A percentile compares a stretch with the other conserved stretches of the same genome.
Evolutionary conservation across 2,797 vertebrate species (phyloP).

Genomic region (Pseudochromis fuscus): DNA sequence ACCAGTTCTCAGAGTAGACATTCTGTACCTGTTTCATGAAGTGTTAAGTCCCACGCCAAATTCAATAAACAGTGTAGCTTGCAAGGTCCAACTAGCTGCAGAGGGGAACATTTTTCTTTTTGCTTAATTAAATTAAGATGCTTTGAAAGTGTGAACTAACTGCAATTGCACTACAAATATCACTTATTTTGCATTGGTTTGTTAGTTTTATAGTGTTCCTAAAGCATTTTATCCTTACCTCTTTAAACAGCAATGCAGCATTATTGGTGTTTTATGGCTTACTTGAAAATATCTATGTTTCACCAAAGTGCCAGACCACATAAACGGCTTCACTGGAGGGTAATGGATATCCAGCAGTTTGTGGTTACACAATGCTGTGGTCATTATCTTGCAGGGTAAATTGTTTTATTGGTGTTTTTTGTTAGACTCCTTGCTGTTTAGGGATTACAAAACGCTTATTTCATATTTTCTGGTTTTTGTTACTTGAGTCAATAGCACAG

Average conservation of each 20-base stretch:
- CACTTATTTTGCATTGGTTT: neutral
- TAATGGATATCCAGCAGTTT: slow-evolving; percentile 9
- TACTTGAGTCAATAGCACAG: no score
- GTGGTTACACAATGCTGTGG: neutral
- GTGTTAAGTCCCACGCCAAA: slow-evolving; percentile 27
- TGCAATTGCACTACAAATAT: neutral
- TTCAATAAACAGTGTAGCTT: slow-evolving; percentile 34
- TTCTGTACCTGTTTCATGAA: slow-evolving; percentile 18
- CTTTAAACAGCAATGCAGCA: neutral
- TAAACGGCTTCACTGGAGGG: neutral
- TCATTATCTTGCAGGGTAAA: neutral
- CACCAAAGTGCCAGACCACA: neutral
- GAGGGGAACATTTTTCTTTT: slow-evolving; percentile 16
- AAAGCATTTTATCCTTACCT: neutral
- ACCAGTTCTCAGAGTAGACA: slow-evolving; percentile 4
- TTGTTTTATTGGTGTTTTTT: neutral
- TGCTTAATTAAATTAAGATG: slow-evolving; percentile 6
- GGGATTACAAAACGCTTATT: neutral
- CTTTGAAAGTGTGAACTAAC: neutral
- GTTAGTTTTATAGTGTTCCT: slow-evolving; percentile 1
- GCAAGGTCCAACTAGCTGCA: slow-evolving; percentile 2
- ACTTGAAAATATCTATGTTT: slow-evolving; percentile 21
- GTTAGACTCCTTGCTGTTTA: neutral
- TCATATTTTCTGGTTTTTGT: neutral
- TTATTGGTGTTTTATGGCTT: slow-evolving; percentile 6